These are phyloP conservation scores for Tipula confusa DNA, from an alignment of 2,888 invertebrate genomes.

Conservation along the genomic window DNA sequence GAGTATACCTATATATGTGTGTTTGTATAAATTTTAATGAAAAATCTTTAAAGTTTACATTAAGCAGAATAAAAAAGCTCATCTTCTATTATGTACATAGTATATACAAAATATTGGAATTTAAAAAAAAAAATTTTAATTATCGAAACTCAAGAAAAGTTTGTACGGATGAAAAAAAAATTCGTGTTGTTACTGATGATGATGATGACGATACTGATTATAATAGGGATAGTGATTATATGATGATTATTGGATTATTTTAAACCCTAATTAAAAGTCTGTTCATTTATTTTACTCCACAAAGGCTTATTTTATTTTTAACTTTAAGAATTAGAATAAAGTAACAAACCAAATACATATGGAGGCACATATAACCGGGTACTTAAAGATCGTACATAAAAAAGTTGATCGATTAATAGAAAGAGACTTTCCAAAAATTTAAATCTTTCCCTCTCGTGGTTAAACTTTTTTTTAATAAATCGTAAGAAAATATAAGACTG, in stretches of 20 bases:
- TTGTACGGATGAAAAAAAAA: neutral
- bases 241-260: neutral
- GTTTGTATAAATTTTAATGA: neutral
- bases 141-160: neutral
- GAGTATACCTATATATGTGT: neutral
- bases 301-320: neutral
- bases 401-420: neutral
- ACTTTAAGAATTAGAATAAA: neutral
- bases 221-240: neutral
- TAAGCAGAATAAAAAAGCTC: neutral
- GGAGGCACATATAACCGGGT: neutral
- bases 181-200: neutral
- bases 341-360: neutral
- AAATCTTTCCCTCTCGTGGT: too few species aligned
- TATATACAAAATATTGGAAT: neutral
- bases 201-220: neutral
- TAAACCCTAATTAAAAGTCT: slow-evolving; percentile 6
- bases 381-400: neutral
- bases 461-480: too few species aligned
- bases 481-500: too few species aligned
- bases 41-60: neutral
- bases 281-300: neutral
- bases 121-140: neutral
- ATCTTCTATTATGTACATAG: neutral
- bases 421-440: too few species aligned